Evolutionary conservation across 2,797 vertebrate genomes (phyloP).

Genomic region (Parauchenoglanis ngamensis): DNA sequence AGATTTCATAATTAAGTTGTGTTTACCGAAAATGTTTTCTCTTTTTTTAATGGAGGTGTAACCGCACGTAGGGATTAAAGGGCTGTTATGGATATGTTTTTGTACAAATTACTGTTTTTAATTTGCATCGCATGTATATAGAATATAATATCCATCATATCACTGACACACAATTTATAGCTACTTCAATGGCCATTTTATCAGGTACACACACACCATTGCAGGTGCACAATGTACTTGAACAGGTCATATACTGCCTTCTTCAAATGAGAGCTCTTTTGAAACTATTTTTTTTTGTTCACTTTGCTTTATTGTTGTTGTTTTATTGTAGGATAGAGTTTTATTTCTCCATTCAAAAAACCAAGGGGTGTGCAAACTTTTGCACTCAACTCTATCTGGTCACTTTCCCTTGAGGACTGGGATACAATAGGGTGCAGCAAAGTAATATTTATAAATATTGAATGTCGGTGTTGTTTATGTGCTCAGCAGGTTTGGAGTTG

Average conservation of each 20-base stretch:
- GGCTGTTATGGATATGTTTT: background rate
- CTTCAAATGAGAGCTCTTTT: background rate
- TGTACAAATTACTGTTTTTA: background rate
- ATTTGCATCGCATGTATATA: background rate
- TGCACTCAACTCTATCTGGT: background rate
- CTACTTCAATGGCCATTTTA: background rate
- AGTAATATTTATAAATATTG: background rate
- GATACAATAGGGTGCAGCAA: background rate
- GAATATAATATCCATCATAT: background rate
- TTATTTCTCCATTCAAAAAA: background rate
- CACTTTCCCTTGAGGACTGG: background rate
- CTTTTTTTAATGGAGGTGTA: background rate
- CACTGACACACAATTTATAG: background rate
- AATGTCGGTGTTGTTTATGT: background rate
- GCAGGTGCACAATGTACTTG: background rate
- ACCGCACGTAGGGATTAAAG: conserved; percentile 9
- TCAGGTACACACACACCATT: background rate
- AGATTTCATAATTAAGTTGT: conserved; percentile 50
- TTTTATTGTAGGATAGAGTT: background rate
- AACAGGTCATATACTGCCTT: background rate
- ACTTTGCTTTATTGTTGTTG: background rate
- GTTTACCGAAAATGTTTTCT: conserved; percentile 35
- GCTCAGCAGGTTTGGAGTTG: conserved; percentile 86
- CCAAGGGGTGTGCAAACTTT: background rate
- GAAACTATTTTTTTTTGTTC: background rate